Conservation (phyloP, 2,113 vertebrate genomes). For the Macaca nemestrina region DNA sequence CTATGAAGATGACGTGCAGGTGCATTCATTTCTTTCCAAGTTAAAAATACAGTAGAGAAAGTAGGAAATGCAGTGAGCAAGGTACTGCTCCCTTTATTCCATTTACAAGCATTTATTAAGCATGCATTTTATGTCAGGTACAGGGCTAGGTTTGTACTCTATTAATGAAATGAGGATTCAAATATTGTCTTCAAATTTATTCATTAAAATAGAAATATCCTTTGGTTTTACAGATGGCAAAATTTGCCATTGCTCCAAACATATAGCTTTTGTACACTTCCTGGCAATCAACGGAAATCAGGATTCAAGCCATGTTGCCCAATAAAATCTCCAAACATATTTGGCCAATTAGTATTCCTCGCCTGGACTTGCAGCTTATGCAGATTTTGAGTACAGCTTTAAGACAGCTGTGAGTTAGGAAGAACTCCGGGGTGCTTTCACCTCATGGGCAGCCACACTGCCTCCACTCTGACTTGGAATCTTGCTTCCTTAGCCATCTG, state of each 20-base stretch:
- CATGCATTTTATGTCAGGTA: background rate
- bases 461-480: background rate
- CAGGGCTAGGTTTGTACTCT: background rate
- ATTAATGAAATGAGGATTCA: background rate
- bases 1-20: background rate
- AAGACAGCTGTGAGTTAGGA: background rate
- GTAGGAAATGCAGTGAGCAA: background rate
- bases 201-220: background rate
- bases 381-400: background rate
- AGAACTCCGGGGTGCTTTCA: background rate
- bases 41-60: background rate
- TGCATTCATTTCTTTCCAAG: background rate
- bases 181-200: background rate
- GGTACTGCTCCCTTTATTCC: background rate
- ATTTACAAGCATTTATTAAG: background rate
- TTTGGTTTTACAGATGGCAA: background rate
- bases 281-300: background rate
- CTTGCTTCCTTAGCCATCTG: background rate
- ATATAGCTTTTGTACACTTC: background rate
- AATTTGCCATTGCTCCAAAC: background rate
- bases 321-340: background rate
- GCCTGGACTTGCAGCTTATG: background rate
- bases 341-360: background rate
- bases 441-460: fast-evolving
- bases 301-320: background rate